phyloP scores from a whole-genome alignment of 2,797 vertebrate species.

The Coregonus ussuriensis region DNA sequence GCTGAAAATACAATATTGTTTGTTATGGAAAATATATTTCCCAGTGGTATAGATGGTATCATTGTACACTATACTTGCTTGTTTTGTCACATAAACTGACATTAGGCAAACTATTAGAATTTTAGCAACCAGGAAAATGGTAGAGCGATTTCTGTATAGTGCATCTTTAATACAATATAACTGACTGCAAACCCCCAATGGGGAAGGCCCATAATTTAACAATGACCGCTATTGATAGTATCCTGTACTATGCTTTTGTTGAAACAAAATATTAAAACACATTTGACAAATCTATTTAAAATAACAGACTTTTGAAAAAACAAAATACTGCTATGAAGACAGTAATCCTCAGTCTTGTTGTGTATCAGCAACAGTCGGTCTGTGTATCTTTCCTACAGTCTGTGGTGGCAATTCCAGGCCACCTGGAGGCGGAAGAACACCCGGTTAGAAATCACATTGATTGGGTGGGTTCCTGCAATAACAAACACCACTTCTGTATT shows the following conservation, averaged over 20 bases:
- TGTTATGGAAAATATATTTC: too few relatives aligned
- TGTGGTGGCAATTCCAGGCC: neutral
- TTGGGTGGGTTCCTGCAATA: neutral
- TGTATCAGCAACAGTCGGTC: neutral
- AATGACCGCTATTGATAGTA: neutral
- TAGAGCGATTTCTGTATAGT: too few relatives aligned
- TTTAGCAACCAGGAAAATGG: too few relatives aligned
- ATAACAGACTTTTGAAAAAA: neutral
- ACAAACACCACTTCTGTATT: neutral
- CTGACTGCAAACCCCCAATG: neutral
- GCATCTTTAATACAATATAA: neutral
- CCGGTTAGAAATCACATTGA: neutral
- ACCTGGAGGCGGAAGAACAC: too few relatives aligned
- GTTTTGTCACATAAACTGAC: too few relatives aligned
- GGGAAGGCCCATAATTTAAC: neutral
- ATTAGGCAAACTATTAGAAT: too few relatives aligned
- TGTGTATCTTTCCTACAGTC: neutral
- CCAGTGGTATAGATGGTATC: too few relatives aligned
- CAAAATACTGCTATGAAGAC: neutral
- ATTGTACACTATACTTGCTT: too few relatives aligned
- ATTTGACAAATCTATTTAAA: neutral
- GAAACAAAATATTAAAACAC: neutral
- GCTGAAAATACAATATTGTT: too few relatives aligned
- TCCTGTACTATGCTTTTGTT: neutral
- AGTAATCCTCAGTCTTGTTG: neutral